Conservation (phyloP, 2,888 invertebrate genomes). For the Drosophila demipolita region DNA sequence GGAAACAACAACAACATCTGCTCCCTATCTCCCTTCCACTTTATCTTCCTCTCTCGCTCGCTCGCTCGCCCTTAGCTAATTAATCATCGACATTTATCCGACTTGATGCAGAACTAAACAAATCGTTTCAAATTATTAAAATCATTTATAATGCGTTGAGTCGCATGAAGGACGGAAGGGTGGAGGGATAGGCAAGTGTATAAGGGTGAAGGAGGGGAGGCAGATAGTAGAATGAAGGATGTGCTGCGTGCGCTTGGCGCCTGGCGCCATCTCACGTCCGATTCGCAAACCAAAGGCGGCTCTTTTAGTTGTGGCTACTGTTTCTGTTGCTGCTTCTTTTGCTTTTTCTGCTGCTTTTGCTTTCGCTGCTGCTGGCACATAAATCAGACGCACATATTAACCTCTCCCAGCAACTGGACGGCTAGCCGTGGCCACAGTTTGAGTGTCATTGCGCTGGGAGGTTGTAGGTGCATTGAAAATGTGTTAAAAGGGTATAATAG, state of each 20-base stretch:
- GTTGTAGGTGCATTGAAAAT: background rate
- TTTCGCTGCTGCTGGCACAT: slow-evolving; percentile 53
- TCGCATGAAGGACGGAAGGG: slow-evolving; percentile 42
- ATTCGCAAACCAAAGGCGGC: slow-evolving; percentile 20
- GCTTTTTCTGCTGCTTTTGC: slow-evolving; percentile 1
- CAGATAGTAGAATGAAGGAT: slow-evolving; percentile 66
- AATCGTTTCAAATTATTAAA: slow-evolving; percentile 81
- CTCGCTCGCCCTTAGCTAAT: slow-evolving; percentile 53
- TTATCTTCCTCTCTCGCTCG: slow-evolving; percentile 1
- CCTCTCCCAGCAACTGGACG: slow-evolving; percentile 61
- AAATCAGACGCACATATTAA: slow-evolving; percentile 78
- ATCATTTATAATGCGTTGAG: slow-evolving; percentile 78
- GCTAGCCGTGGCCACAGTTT: slow-evolving; percentile 53
- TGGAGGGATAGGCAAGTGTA: slow-evolving; percentile 33
- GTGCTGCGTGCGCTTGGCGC: slow-evolving; percentile 78
- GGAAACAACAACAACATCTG: slow-evolving; percentile 22
- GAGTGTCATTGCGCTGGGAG: slow-evolving; percentile 22
- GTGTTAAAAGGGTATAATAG: background rate
- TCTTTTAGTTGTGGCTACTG: background rate
- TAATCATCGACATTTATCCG: slow-evolving; percentile 80
- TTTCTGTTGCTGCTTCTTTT: background rate
- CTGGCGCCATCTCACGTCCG: slow-evolving; percentile 69
- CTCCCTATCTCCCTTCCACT: background rate
- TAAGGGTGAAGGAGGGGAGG: slow-evolving; percentile 21
- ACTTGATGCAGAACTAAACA: slow-evolving; percentile 81